A percentile compares a stretch with the other conserved stretches of the same genome.
These are phyloP conservation scores for Zelostemma sp. DNA, from an alignment of 1,140 invertebrate species.

Conservation along the genomic window DNA sequence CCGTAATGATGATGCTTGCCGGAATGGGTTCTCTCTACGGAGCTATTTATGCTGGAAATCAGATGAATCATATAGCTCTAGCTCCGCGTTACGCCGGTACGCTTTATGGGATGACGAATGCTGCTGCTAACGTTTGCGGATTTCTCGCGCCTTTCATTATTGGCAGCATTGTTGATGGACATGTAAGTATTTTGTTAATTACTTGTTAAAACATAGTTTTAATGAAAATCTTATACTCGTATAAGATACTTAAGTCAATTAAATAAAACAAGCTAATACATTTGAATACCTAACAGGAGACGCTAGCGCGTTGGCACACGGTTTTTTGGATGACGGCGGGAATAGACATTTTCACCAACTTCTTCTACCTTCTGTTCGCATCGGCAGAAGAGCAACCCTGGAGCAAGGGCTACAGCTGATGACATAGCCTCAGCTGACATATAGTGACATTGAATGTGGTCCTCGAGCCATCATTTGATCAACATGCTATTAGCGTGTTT, in stretches of 20 bases:
- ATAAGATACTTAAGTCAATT: not conserved
- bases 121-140: constrained; percentile 87
- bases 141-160: constrained; percentile 88
- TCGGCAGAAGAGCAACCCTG: constrained; percentile 86
- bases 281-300: constrained; percentile 74
- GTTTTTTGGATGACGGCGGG: constrained; percentile 89
- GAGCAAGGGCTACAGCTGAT: constrained; percentile 71
- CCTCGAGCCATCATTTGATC: constrained; percentile 53
- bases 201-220: not conserved
- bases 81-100: constrained; percentile 88
- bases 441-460: constrained; percentile 47
- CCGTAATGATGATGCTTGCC: constrained; percentile 79
- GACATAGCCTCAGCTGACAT: constrained; percentile 53
- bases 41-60: constrained; percentile 82
- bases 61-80: constrained; percentile 90
- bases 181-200: constrained; percentile 67
- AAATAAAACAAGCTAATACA: not conserved
- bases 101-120: constrained; percentile 91
- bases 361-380: constrained; percentile 86
- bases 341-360: constrained; percentile 82
- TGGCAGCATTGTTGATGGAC: constrained; percentile 78
- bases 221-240: not conserved
- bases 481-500: constrained; percentile 58
- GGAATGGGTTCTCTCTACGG: constrained; percentile 80
- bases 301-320: constrained; percentile 85